Base-by-base conservation (phyloP, 2,888 invertebrate species). In the Monochamus alternatus region DNA sequence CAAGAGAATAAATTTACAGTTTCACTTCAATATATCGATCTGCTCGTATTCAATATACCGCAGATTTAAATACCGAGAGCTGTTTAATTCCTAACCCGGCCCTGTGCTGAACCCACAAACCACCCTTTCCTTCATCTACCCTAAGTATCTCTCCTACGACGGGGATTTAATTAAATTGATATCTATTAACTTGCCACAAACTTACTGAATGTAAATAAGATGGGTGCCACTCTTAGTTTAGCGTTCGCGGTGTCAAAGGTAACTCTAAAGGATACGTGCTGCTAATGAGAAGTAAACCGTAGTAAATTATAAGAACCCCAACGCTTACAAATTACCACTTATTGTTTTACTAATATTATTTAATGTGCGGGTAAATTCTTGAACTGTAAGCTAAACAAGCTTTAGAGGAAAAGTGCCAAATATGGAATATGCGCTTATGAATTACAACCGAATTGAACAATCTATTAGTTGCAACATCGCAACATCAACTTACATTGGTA, bases 81-180 rank as follows among this genome's bases (percentile, higher is more conserved):
- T 14, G 22, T 65, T 51, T 51, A 30, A 67, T n/a, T 9, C 71
- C 31, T 44, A 52, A 10, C 47, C 63, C 71, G 71, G 32, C 30
- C 22, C 71, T 71, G 63, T 32, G 3, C 55, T 14, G 43, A 71
- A 71, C 60, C 71, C 71, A n/a, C 63, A 63, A 60, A 32, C 32
- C 59, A 58, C 59, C 73, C 60, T 62, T 60, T 59, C 73, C 58
- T 60, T 65, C 65, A 65, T 73, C 73, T 62, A 65, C 73, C 66
- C 73, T 63, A 58, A 71, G 63, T 43, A 52, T 63, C 44, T 63
- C 47, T 63, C 63, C 71, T 52, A 71, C 51, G 62, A 52, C 62
- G 51, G 76, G 84, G 83, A 83, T 85, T 84, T 86, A 86, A 86
- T 86, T 85, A 86, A 86, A 86, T 85, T 85, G 86, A 86, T 86